Evolutionary conservation across 2,888 invertebrate genomes (phyloP).

Genomic region (Caenorhabditis parvicauda): DNA sequence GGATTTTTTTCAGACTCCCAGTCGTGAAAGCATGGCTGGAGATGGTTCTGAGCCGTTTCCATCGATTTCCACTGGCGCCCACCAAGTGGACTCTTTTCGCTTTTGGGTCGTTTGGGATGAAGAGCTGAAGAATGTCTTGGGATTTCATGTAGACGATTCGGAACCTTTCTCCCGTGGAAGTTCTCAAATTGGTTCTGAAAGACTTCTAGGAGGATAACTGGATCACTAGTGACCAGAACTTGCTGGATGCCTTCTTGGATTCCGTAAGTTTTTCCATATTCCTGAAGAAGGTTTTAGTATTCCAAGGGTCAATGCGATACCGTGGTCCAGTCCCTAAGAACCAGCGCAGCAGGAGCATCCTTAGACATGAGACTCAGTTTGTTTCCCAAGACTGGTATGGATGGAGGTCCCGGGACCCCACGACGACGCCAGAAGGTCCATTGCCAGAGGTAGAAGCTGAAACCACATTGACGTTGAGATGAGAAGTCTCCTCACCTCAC

Average conservation of each 20-base stretch:
- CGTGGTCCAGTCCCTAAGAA: slow-evolving; percentile 40
- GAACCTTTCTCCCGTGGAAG: slow-evolving; percentile 63
- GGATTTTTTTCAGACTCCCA: slow-evolving; percentile 65
- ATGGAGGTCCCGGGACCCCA: slow-evolving; percentile 29
- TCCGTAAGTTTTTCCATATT: no score
- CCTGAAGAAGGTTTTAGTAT: not conserved
- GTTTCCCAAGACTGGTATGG: slow-evolving; percentile 25
- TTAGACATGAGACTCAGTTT: slow-evolving; percentile 4
- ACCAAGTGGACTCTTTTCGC: slow-evolving; percentile 63
- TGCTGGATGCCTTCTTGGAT: not conserved
- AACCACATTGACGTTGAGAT: no score
- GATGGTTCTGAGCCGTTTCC: slow-evolving; percentile 68
- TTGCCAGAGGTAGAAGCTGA: slow-evolving; percentile 22
- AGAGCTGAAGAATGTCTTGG: no score
- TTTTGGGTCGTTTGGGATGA: no score
- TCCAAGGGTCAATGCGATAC: not conserved
- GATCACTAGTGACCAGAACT: slow-evolving; percentile 51
- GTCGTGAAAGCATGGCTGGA: slow-evolving; percentile 67
- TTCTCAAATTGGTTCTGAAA: slow-evolving; percentile 65
- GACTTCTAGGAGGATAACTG: slow-evolving; percentile 64
- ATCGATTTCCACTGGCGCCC: slow-evolving; percentile 65
- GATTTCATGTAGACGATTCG: slow-evolving; percentile 28
- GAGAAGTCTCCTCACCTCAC: no score
- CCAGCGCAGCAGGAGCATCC: slow-evolving; percentile 8
- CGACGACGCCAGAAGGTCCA: slow-evolving; percentile 32